These are phyloP conservation scores for Labeo calbasu DNA, from an alignment of 2,797 vertebrate genomes.

Conservation along the genomic window DNA sequence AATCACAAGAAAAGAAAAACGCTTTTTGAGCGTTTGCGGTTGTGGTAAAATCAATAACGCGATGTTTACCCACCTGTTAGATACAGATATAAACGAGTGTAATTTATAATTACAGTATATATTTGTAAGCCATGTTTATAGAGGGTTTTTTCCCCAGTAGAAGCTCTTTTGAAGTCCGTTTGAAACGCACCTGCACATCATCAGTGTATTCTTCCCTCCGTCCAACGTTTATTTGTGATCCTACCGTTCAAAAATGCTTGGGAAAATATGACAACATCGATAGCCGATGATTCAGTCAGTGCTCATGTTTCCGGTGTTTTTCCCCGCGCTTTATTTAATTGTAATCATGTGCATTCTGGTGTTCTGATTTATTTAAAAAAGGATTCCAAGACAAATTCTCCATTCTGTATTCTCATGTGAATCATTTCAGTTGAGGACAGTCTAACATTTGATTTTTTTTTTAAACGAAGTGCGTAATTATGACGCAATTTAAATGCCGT, in stretches of 20 bases:
- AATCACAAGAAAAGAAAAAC: not conserved
- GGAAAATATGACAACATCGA: not conserved
- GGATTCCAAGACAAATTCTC: not conserved
- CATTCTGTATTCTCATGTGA: not conserved
- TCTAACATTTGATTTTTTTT: not conserved
- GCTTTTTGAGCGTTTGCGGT: not conserved
- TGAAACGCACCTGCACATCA: slow-evolving; percentile 1
- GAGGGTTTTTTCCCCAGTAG: not conserved
- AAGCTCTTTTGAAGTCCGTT: not conserved
- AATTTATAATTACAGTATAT: not conserved
- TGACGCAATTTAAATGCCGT: not conserved
- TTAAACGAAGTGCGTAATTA: not conserved
- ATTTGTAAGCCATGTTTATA: not conserved
- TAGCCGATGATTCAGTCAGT: not conserved
- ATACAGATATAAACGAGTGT: not conserved
- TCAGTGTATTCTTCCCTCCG: not conserved
- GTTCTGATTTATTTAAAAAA: not conserved
- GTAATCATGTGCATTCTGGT: not conserved
- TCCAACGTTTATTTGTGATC: not conserved
- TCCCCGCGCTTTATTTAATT: not conserved
- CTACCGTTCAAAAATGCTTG: not conserved
- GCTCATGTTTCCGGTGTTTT: not conserved
- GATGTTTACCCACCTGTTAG: not conserved
- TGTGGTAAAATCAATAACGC: not conserved
- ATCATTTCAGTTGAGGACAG: not conserved